Evolutionary conservation across 2,797 vertebrate species (phyloP), one percentile per base, ranked within the genome.

Genomic region (Moxostoma hubbsi): DNA sequence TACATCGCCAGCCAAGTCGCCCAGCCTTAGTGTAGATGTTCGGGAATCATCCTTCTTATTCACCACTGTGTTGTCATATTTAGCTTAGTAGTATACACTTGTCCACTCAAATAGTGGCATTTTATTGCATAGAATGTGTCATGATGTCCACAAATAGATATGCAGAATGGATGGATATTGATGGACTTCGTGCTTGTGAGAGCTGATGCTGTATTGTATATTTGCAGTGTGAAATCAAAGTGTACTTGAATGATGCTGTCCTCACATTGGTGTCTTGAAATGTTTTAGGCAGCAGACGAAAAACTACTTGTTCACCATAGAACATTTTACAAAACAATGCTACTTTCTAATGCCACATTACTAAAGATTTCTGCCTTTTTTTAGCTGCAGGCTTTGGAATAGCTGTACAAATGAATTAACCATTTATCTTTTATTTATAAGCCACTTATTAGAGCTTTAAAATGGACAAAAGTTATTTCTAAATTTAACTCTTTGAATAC

Each of bases 41-140:
- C 5, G 36, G 62, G 0, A 49, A 9, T 13, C 62, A 4, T 15
- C 16, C 3, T 9, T 5, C 49, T 36, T 15, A 50, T 45, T 69
- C 55, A 69, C 5, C 65, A 69, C 12, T 7, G 54, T 68, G 54
- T 61, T 43, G 24, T 77, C 24, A 62, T 50, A 13, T 62, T 69
- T 62, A 69, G 65, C 47, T 45, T 51, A 59, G 64, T 13, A 2
- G 0, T 46, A 2, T 55, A 55, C 36, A 36, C 46, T 58, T 9
- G 11, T 68, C 9, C 2, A 15, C 24, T 58, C 9, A 15, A 43
- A 58, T 51, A 15, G 9, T 77, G 18, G 4, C 10, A 54, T 49
- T 59, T 59, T 36, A 36, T 36, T 36, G 4, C 36, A 36, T 36
- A 36, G 36, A 36, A 36, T 5, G 36, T 36, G 36, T 57, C 53